Percentiles rank a stretch among this genome's conserved stretches.
phyloP scores from a whole-genome alignment of 1,140 invertebrate genomes.

The Lepidurus arcticus region DNA sequence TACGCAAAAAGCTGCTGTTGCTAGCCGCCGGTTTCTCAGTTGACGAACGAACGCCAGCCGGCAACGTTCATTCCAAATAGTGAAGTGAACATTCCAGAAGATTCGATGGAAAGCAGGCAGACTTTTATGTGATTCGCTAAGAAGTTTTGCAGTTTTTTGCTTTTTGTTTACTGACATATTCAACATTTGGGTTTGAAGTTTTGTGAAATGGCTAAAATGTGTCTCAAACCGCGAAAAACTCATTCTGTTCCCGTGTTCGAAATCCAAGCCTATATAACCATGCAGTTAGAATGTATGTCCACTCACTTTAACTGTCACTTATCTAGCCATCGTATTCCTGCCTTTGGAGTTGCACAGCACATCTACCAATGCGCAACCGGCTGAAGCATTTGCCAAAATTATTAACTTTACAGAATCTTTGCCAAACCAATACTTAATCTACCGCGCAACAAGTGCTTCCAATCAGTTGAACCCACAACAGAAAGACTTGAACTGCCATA shows the following conservation, averaged over 20 bases:
- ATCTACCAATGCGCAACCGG: slow-evolving; percentile 28
- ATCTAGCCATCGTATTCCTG: slow-evolving; percentile 18
- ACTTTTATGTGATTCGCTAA: not conserved
- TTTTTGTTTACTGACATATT: not conserved
- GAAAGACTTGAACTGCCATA: not conserved
- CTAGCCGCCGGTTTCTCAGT: not conserved
- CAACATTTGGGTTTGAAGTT: not conserved
- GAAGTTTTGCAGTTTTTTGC: not conserved
- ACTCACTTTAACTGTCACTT: slow-evolving; percentile 19
- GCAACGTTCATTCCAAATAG: not conserved
- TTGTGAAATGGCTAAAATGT: not conserved
- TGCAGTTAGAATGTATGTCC: slow-evolving; percentile 12
- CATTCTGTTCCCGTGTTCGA: not conserved
- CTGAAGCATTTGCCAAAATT: not conserved
- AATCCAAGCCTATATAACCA: slow-evolving; percentile 6
- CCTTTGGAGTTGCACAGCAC: slow-evolving; percentile 29
- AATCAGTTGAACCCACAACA: not conserved
- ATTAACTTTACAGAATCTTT: not conserved
- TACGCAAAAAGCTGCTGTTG: slow-evolving; percentile 8
- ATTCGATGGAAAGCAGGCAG: not conserved
- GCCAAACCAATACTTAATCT: not conserved
- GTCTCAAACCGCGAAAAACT: not conserved
- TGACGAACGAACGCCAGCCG: not conserved
- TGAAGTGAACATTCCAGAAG: not conserved
- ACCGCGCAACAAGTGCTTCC: slow-evolving; percentile 9